Evolutionary conservation across 2,113 vertebrate genomes (phyloP), one percentile per base, ranked within the genome.

Genomic region (Leptobrachium leishanense): DNA sequence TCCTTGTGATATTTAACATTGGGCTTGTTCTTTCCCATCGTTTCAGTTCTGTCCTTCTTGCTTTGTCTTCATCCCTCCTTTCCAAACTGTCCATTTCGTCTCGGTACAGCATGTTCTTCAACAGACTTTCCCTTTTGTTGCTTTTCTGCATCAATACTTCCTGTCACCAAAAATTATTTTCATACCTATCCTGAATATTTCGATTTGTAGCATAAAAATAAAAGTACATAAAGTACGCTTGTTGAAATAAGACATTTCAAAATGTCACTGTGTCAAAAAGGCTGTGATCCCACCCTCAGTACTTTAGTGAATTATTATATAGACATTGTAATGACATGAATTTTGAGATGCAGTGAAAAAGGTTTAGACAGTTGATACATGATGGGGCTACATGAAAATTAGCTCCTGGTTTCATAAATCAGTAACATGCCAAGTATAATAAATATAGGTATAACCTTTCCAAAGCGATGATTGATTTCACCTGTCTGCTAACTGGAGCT

Each of bases 371-470:
- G 39, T 55, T 77, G 66, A 62, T 69, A 44, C 67, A 39, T 20
- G 66, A n/a, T 69, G 59, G 53, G 66, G 39, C 7, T 77, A 40
- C 42, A 59, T 62, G 42, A 69, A 77, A 69, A 69, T 42, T 31
- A 62, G 68, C 68, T 40, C 42, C 39, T 5, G 42, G 20, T 67
- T 55, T 74, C 72, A 10, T 57, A 46, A 44, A 77, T 77, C 66
- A 44, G 65, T 67, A 57, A 44, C 6, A 55, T 77, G 75, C 43
- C 66, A 69, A 69, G 66, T 44, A 42, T 77, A 53, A 77, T 77
- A 70, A 77, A 77, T 77, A 69, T n/a, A 15, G 69, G 67, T 39
- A 62, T 42, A 69, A 40, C 54, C 66, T 46, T 69, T 77, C 66
- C 54, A 62, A 46, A 46, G 55, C 7, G 15, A 15, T 70, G 75